Evolutionary conservation across 1,140 invertebrate species (phyloP), one percentile per base, ranked within the genome.

Genomic region (Portunus trituberculatus): DNA sequence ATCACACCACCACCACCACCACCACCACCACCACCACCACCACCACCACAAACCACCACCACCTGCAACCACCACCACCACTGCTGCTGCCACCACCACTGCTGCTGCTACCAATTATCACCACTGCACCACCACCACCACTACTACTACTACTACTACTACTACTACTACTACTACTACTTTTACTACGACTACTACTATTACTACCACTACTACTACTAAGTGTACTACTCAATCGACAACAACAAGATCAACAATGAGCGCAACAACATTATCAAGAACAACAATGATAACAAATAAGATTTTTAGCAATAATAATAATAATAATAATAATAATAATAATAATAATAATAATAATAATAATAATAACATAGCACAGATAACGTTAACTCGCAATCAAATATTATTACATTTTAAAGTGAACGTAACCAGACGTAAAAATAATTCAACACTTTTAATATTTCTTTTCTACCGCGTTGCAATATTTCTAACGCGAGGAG

Each of bases 251-350:
- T n/a, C 20, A 25, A 76, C n/a, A 25, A 76, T 25, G 1, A 76
- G 0, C 6, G n/a, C 20, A 25, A 76, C 67, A 7, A 76, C 20
- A 59, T 4, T 1, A 59, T 4, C 10, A 59, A 59, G 2, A 59
- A 59, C 10, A 59, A 59, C 12, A 59, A 59, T 59, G 20, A 59
- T 59, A 59, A 59, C 12, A 59, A 59, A 59, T 59, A 59, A 0
- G 10, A 10, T 16, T 59, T 16, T 16, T 59, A 59, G 52, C 20
- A 59, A 59, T 59, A 59, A 59, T 59, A 59, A 59, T 59, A 59
- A 59, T 59, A 59, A 76, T 76, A 76, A 76, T n/a, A 76, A 76
- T n/a, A 76, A n/a, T n/a, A 76, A 76, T n/a, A 76, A n/a, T 76
- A n/a, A 76, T 76, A 76, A 76, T 76, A n/a, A 76, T 52, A 90